phyloP scores from a whole-genome alignment of 2,888 invertebrate genomes.

The Griposia aprilina region DNA sequence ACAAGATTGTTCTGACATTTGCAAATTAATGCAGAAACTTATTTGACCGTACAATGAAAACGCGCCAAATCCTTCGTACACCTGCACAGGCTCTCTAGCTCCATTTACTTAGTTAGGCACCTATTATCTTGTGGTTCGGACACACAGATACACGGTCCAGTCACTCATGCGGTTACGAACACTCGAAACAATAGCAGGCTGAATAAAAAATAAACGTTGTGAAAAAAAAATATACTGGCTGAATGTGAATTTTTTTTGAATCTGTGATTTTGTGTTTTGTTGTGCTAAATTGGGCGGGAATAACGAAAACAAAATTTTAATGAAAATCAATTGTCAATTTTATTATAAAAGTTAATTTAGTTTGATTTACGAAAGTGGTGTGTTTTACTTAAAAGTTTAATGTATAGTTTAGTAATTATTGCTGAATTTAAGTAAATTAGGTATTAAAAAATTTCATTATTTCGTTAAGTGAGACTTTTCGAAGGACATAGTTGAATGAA shows the following conservation, averaged over 20 bases:
- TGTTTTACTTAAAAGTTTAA: background rate
- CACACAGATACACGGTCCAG: constrained; percentile 68
- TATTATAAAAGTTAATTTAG: background rate
- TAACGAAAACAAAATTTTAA: background rate
- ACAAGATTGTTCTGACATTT: background rate
- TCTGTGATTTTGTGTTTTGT: constrained; percentile 5
- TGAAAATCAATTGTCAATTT: background rate
- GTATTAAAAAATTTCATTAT: background rate
- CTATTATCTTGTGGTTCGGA: constrained; percentile 76
- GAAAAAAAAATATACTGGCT: constrained; percentile 2
- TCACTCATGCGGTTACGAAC: constrained; percentile 30
- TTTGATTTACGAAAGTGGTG: background rate
- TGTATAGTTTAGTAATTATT: background rate
- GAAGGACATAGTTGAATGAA: background rate
- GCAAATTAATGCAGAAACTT: background rate
- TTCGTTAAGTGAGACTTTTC: constrained; percentile 1
- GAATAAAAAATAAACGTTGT: background rate
- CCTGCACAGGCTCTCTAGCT: constrained; percentile 61
- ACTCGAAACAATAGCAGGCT: constrained; percentile 24
- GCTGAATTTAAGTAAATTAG: background rate
- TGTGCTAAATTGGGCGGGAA: constrained; percentile 26
- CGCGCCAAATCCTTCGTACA: constrained; percentile 62
- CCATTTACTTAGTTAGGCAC: constrained; percentile 76
- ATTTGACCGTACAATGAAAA: constrained; percentile 68
- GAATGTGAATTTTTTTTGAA: constrained; percentile 21